These are phyloP conservation scores for Brachyrhaphis roseni DNA, from an alignment of 2,797 vertebrate species.

Conservation along the genomic window DNA sequence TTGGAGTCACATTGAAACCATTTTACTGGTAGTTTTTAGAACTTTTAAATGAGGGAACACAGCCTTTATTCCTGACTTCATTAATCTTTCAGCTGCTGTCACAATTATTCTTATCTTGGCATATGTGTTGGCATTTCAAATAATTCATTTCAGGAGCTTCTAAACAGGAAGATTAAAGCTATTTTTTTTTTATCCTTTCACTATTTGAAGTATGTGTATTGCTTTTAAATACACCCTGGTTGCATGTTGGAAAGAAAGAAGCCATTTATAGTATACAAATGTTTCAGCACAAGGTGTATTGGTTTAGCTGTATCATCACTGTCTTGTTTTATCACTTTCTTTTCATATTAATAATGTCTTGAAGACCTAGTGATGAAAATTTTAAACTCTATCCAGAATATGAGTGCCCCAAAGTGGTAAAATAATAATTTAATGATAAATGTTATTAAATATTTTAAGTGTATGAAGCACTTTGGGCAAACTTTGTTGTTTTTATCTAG, in stretches of 20 bases:
- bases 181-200: background rate
- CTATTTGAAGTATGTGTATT: background rate
- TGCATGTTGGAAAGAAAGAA: background rate
- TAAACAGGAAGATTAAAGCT: background rate
- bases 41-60: background rate
- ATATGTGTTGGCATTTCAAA: background rate
- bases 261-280: too few relatives aligned
- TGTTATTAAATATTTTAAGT: background rate
- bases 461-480: background rate
- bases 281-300: too few relatives aligned
- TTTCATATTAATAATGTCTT: too few relatives aligned
- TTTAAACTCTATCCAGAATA: background rate
- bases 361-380: too few relatives aligned
- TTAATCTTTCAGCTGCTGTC: background rate
- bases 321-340: too few relatives aligned
- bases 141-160: background rate
- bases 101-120: background rate
- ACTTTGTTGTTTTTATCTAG: background rate
- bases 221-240: background rate
- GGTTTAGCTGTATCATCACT: too few relatives aligned
- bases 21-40: background rate
- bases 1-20: background rate
- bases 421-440: background rate
- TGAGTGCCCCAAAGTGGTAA: background rate
- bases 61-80: background rate